Percentiles rank a stretch among this genome's conserved stretches.
phyloP scores from a whole-genome alignment of 1,140 invertebrate genomes.

The Bombus turneri region DNA sequence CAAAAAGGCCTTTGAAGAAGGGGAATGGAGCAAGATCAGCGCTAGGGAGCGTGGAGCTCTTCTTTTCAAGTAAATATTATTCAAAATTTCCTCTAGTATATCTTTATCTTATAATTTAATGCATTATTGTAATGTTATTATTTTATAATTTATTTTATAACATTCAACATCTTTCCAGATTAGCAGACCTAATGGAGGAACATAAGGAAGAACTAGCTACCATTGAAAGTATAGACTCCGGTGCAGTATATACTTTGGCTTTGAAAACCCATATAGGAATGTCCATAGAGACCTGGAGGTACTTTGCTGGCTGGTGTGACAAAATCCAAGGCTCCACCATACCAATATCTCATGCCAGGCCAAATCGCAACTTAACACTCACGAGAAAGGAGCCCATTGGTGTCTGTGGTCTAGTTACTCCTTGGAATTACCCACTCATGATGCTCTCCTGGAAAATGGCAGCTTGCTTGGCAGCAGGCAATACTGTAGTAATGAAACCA shows the following conservation, averaged over 20 bases:
- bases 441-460: constrained; percentile 99
- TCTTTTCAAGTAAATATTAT: constrained; percentile 85
- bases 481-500: constrained; percentile 96
- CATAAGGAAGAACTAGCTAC: constrained; percentile 97
- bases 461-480: constrained; percentile 96
- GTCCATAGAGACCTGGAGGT: constrained; percentile 96
- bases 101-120: neutral
- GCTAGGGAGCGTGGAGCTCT: constrained; percentile 90
- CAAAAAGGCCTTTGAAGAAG: constrained; percentile 92
- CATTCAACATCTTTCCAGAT: constrained; percentile 79
- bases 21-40: constrained; percentile 94
- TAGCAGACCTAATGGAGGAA: constrained; percentile 96
- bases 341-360: constrained; percentile 93
- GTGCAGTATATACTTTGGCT: constrained; percentile 97
- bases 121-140: no score
- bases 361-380: constrained; percentile 94
- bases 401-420: constrained; percentile 97
- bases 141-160: neutral
- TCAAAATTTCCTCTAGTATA: neutral
- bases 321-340: constrained; percentile 97
- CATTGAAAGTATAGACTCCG: constrained; percentile 95
- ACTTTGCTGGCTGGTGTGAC: constrained; percentile 97
- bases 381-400: constrained; percentile 95
- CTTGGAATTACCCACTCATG: constrained; percentile 99
- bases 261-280: constrained; percentile 97